phyloP scores from a whole-genome alignment of 2,888 invertebrate genomes.

The Temnothorax rugatulus region DNA sequence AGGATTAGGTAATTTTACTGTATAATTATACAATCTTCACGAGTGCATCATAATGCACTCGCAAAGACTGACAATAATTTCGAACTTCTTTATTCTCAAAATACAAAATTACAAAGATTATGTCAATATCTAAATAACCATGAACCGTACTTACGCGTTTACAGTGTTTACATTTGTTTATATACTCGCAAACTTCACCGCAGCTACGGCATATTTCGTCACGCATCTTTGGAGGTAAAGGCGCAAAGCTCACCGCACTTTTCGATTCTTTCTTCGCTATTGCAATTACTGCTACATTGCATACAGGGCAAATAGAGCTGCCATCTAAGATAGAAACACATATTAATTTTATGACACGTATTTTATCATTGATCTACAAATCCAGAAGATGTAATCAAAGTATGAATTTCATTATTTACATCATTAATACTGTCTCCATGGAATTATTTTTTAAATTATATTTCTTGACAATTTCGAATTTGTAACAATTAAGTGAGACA shows the following conservation, averaged over 20 bases:
- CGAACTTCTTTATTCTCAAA: neutral
- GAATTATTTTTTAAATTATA: constrained; percentile 7
- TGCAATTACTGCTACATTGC: constrained; percentile 84
- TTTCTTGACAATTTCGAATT: neutral
- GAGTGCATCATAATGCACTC: neutral
- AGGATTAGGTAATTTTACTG: neutral
- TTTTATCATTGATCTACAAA: neutral
- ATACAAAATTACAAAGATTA: neutral
- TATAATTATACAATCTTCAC: neutral
- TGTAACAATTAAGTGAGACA: neutral
- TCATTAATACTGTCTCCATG: neutral
- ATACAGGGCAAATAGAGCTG: constrained; percentile 88
- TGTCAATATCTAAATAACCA: neutral
- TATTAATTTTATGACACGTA: neutral
- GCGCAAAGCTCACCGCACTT: constrained; percentile 70
- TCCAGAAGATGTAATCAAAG: neutral
- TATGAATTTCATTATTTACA: neutral
- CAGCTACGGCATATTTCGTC: constrained; percentile 84
- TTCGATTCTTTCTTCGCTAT: constrained; percentile 8
- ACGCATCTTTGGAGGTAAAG: constrained; percentile 75
- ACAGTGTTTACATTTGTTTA: constrained; percentile 88
- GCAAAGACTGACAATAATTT: neutral
- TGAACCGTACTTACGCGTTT: constrained; percentile 87
- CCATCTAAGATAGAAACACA: constrained; percentile 43
- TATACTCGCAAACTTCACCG: constrained; percentile 80